phyloP scores from a whole-genome alignment of 2,888 invertebrate genomes.

The Lamproptera curius region DNA sequence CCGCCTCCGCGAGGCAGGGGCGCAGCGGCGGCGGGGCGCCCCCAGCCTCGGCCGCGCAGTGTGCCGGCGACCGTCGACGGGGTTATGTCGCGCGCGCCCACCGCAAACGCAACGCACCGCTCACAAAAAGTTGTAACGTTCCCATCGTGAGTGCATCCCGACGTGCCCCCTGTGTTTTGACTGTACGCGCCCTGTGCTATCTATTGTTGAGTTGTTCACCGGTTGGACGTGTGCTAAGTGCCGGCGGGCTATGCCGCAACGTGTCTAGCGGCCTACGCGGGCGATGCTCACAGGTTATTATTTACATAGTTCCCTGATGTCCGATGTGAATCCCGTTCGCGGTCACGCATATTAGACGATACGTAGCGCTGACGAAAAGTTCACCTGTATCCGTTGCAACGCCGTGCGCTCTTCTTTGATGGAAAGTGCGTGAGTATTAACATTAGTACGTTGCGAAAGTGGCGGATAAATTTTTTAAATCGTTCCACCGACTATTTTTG shows the following conservation, averaged over 20 bases:
- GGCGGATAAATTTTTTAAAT: too few species aligned
- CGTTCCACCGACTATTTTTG: too few species aligned
- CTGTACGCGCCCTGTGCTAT: slow-evolving; percentile 54
- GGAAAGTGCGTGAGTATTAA: too few species aligned
- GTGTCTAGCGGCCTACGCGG: slow-evolving; percentile 71
- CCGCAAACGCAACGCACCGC: slow-evolving; percentile 57
- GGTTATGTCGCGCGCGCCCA: slow-evolving; percentile 62
- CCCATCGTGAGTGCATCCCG: slow-evolving; percentile 52
- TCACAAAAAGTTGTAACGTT: slow-evolving; percentile 72
- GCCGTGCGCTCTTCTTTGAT: too few species aligned
- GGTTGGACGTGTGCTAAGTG: slow-evolving; percentile 74
- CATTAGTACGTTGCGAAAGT: too few species aligned
- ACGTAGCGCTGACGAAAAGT: too few species aligned
- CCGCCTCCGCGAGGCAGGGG: slow-evolving; percentile 45
- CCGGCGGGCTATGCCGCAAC: slow-evolving; percentile 70
- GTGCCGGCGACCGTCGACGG: slow-evolving; percentile 74
- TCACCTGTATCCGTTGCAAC: too few species aligned
- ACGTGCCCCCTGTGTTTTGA: slow-evolving; percentile 62
- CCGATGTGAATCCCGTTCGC: slow-evolving; percentile 45
- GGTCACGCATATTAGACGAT: too few species aligned
- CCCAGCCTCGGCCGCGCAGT: slow-evolving; percentile 65
- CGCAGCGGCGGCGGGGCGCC: slow-evolving; percentile 41
- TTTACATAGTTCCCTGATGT: slow-evolving; percentile 45
- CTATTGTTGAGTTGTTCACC: slow-evolving; percentile 57
- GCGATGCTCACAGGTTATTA: slow-evolving; percentile 76